Percentiles rank a stretch among this genome's conserved stretches.
phyloP scores from a whole-genome alignment of 2,797 vertebrate species.

The Danio aesculapii region DNA sequence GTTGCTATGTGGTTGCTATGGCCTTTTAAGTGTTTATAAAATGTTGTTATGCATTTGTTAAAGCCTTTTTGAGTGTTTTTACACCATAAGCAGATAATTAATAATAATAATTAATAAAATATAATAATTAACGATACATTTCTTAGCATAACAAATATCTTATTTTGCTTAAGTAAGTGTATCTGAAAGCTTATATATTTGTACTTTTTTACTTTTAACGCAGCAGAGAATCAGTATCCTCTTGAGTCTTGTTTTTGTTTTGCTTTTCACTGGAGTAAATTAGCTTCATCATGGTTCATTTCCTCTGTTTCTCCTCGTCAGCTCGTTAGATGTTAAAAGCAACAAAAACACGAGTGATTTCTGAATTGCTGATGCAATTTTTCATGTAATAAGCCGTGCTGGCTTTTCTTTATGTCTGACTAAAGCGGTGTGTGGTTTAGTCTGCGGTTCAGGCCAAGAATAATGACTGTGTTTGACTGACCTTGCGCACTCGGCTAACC shows the following conservation, averaged over 20 bases:
- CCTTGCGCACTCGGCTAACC: conserved; percentile 23
- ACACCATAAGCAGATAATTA: too few relatives aligned
- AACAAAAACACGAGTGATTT: conserved; percentile 26
- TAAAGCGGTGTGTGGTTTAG: not conserved
- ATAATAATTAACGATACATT: too few relatives aligned
- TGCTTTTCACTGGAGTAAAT: not conserved
- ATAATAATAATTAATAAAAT: too few relatives aligned
- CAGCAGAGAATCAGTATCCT: not conserved
- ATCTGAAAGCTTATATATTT: not conserved
- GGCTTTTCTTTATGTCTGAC: conserved; percentile 10
- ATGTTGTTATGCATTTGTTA: too few relatives aligned
- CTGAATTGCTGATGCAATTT: conserved; percentile 20
- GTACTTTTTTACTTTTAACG: not conserved
- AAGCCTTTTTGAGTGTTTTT: too few relatives aligned
- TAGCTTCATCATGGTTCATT: conserved; percentile 5
- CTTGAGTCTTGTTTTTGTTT: conserved; percentile 12
- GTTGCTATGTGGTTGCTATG: too few relatives aligned
- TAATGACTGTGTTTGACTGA: conserved; percentile 44
- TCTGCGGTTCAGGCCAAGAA: not conserved
- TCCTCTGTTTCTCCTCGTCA: not conserved
- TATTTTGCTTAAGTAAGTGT: too few relatives aligned
- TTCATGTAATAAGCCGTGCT: not conserved
- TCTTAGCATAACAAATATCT: too few relatives aligned
- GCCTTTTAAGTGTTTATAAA: too few relatives aligned
- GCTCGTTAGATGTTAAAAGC: not conserved